Conservation (phyloP, 1,140 invertebrate genomes). For the Lepidurus arcticus region DNA sequence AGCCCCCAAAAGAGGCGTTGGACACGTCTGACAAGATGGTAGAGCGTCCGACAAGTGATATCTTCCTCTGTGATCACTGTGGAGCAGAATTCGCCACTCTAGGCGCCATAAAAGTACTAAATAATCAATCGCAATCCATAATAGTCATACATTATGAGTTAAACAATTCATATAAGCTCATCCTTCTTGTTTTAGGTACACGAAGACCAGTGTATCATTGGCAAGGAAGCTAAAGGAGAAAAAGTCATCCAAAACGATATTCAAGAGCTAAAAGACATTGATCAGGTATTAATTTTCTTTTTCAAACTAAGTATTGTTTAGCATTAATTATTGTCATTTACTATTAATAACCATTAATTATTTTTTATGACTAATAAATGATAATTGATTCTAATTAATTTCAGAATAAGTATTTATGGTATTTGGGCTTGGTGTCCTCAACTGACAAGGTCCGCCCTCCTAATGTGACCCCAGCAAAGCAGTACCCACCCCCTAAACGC, state of each 20-base stretch:
- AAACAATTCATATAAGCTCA: no score
- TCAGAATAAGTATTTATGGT: constrained; percentile 31
- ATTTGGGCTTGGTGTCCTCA: constrained; percentile 22
- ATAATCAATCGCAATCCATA: not conserved
- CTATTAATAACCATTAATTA: no score
- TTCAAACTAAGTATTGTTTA: no score
- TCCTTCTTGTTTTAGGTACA: constrained; percentile 4
- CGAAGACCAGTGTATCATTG: constrained; percentile 25
- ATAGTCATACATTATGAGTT: not conserved
- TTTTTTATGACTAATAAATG: no score
- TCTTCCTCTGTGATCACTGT: constrained; percentile 67
- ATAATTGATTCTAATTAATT: not conserved
- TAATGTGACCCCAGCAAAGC: constrained; percentile 27
- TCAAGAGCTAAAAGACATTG: constrained; percentile 23
- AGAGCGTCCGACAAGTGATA: constrained; percentile 54
- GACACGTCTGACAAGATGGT: constrained; percentile 45
- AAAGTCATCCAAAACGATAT: not conserved
- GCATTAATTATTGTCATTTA: no score
- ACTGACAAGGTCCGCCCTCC: constrained; percentile 23
- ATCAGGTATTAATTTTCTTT: constrained; percentile 23
- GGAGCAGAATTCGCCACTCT: constrained; percentile 56
- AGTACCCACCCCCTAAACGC: constrained; percentile 2
- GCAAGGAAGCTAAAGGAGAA: constrained; percentile 12
- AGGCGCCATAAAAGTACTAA: constrained; percentile 51
- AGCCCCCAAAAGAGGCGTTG: constrained; percentile 6